These are phyloP conservation scores for Phlogophora meticulosa DNA, from an alignment of 2,888 invertebrate genomes.

Conservation along the genomic window DNA sequence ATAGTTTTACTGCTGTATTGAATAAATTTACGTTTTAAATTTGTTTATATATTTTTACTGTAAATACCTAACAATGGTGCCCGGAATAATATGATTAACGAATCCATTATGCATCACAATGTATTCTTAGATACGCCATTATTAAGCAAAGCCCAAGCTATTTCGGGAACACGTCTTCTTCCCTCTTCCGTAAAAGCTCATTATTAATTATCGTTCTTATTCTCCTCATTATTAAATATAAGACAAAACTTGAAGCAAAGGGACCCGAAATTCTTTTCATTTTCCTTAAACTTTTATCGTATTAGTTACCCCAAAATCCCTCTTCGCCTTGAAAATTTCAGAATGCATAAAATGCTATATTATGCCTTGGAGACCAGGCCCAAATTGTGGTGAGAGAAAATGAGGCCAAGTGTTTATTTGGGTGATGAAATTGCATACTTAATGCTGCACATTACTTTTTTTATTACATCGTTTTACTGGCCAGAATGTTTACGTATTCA, in stretches of 20 bases:
- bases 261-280: constrained; percentile 10
- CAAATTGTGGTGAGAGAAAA: constrained; percentile 43
- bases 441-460: constrained; percentile 44
- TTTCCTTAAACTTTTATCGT: constrained; percentile 39
- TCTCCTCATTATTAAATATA: constrained; percentile 21
- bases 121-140: constrained; percentile 10
- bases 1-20: too few species aligned
- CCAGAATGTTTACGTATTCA: constrained; percentile 38
- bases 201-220: constrained; percentile 41
- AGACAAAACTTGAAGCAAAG: constrained; percentile 35
- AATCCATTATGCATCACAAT: too few species aligned
- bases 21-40: too few species aligned
- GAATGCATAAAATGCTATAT: constrained; percentile 48
- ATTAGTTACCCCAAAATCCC: constrained; percentile 24
- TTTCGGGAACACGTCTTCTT: constrained; percentile 2
- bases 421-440: constrained; percentile 45
- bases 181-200: constrained; percentile 24
- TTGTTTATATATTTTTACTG: too few species aligned
- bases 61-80: too few species aligned
- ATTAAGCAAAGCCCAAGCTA: background rate
- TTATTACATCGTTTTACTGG: constrained; percentile 33
- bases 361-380: constrained; percentile 39
- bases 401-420: constrained; percentile 38
- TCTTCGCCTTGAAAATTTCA: constrained; percentile 32
- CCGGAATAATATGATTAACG: too few species aligned